These are phyloP conservation scores for Acanthopagrus latus DNA, from an alignment of 2,797 vertebrate species.

Conservation along the genomic window DNA sequence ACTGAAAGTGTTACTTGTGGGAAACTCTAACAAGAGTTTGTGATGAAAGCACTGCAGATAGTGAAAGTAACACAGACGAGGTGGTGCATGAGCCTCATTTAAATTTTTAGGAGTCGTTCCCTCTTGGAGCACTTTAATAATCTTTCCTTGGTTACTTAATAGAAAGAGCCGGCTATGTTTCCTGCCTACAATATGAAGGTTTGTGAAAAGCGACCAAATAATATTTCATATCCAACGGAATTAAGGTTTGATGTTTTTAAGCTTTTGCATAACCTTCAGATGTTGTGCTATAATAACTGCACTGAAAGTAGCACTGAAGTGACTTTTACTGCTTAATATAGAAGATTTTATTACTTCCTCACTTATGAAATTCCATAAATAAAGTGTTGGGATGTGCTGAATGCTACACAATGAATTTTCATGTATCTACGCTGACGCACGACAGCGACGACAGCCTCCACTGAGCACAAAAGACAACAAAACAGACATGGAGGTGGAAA, in stretches of 20 bases:
- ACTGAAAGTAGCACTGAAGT: constrained; percentile 8
- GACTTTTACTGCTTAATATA: constrained; percentile 32
- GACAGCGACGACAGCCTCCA: neutral
- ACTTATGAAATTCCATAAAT: constrained; percentile 53
- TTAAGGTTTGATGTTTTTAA: constrained; percentile 10
- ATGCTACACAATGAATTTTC: constrained; percentile 35
- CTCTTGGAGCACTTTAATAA: constrained; percentile 23
- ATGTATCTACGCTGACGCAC: constrained; percentile 30
- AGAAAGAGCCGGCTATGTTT: neutral
- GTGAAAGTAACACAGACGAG: constrained; percentile 15
- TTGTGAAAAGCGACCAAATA: too few species aligned
- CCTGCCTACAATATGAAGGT: constrained; percentile 4
- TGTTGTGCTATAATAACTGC: neutral
- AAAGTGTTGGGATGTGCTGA: constrained; percentile 26
- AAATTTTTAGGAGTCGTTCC: constrained; percentile 28
- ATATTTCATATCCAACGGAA: constrained; percentile 15
- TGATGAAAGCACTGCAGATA: constrained; percentile 42
- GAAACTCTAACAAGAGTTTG: constrained; percentile 30
- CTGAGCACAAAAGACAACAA: constrained; percentile 17
- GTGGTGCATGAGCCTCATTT: constrained; percentile 25
- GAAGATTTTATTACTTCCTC: constrained; percentile 38
- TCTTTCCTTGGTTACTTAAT: constrained; percentile 11
- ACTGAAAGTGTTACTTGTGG: constrained; percentile 30
- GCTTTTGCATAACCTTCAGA: neutral
- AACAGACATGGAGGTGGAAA: constrained; percentile 5